Conservation (phyloP, 2,888 invertebrate species). For the Malachius bipustulatus region DNA sequence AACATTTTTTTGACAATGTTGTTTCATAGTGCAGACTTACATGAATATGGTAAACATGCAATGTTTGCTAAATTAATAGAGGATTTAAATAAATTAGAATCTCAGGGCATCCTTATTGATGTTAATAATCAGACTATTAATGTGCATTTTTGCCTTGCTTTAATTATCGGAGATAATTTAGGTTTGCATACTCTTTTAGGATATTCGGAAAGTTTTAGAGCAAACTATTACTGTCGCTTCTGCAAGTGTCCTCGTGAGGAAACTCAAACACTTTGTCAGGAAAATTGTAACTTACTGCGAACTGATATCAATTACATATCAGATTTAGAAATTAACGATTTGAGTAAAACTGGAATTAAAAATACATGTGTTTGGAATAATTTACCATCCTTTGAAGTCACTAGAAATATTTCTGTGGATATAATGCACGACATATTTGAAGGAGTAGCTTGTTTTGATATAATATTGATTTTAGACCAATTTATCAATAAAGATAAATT, state of each 20-base stretch:
- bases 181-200: constrained; percentile 21
- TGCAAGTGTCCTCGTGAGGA: constrained; percentile 16
- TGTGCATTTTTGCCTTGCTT: constrained; percentile 17
- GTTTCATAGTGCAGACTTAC: constrained; percentile 20
- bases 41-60: constrained; percentile 18
- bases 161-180: constrained; percentile 23
- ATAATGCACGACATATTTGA: constrained; percentile 25
- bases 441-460: constrained; percentile 21
- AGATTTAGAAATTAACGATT: constrained; percentile 3
- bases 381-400: constrained; percentile 19
- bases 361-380: constrained; percentile 21
- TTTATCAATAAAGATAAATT: constrained; percentile 14
- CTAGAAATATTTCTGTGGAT: constrained; percentile 22
- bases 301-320: constrained; percentile 2
- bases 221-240: constrained; percentile 22
- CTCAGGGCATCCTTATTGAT: constrained; percentile 18
- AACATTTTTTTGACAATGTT: constrained; percentile 22
- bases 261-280: neutral
- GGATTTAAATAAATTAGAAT: constrained; percentile 20
- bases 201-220: constrained; percentile 20
- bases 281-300: neutral
- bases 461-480: constrained; percentile 19
- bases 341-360: constrained; percentile 18
- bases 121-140: too few relatives aligned
- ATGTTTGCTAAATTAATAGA: constrained; percentile 19